Evolutionary conservation across 2,888 invertebrate species (phyloP), one percentile per base, ranked within the genome.

Genomic region (Cantharis rufa): DNA sequence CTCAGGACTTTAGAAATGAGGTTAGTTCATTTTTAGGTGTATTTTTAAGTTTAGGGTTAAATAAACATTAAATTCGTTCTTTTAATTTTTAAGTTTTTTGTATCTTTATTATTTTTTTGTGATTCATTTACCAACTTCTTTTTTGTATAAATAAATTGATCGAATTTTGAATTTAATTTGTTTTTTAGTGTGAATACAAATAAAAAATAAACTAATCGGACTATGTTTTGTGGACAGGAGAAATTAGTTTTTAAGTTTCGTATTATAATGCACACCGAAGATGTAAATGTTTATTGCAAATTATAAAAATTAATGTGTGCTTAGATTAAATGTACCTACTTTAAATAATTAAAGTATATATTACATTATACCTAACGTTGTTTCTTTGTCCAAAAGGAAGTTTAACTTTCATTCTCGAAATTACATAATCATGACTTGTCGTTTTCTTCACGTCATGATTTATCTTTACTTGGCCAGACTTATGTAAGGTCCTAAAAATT

Each of bases 241-340:
- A 48, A 48, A 48, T 48, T 48, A 48, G 48, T n/a, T 48, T 48
- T 48, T 48, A 71, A 72, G 15, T 72, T 69, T 76, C 61, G 66
- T 28, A 64, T 75, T 70, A 63, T 48, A 76, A 74, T 77, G 76
- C 76, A 77, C 79, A 79, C 79, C 62, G 69, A 68, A 78, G 78
- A 79, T 79, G 79, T 79, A 79, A 79, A 79, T 79, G 79, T 79
- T 79, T 72, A 63, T 15, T 18, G 74, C 74, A 74, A 72, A 75
- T 28, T 72, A 74, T 77, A 75, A 75, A 27, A 64, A 70, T 70
- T 21, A 66, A 32, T 76, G 79, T 79, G 79, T 78, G 79, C 79
- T 79, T 79, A 79, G 74, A 75, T 63, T 77, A 76, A 72, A 69
- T 77, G 72, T 78, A 78, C 75, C 48, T 48, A 48, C 48, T 48